Conservation (phyloP, 2,113 vertebrate genomes). For the Axis porcinus region DNA sequence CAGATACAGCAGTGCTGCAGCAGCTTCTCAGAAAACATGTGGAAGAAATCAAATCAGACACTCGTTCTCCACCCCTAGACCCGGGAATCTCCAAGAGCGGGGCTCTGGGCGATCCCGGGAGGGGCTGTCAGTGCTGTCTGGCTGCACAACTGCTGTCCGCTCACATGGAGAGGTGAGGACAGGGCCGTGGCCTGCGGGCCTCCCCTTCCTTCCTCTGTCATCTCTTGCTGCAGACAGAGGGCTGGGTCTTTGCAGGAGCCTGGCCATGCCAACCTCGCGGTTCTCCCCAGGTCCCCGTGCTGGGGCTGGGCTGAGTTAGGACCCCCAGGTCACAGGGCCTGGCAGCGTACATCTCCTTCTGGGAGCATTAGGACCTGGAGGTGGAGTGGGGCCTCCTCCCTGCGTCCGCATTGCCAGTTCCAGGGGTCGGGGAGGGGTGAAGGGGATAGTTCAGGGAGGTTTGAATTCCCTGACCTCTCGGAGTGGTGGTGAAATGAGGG, state of each 20-base stretch:
- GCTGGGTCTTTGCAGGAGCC: background rate
- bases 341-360: background rate
- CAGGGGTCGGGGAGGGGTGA: background rate
- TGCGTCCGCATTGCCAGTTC: background rate
- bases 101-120: slow-evolving; percentile 31
- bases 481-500: background rate
- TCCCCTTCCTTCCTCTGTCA: background rate
- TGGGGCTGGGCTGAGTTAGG: background rate
- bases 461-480: background rate
- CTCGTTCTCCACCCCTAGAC: background rate
- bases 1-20: background rate
- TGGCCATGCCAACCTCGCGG: background rate
- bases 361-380: background rate
- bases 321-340: background rate
- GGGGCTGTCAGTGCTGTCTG: slow-evolving; percentile 42
- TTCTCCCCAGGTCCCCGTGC: background rate
- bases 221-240: background rate
- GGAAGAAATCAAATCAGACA: background rate
- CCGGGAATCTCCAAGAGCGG: background rate
- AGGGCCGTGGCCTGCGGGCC: background rate
- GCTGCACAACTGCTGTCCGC: slow-evolving; percentile 46
- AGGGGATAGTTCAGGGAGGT: background rate
- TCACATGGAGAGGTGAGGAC: slow-evolving; percentile 41
- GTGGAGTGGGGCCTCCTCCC: too few relatives aligned
- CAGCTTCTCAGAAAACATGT: background rate